phyloP scores from a whole-genome alignment of 1,140 invertebrate genomes.

The Calosoma granatense region DNA sequence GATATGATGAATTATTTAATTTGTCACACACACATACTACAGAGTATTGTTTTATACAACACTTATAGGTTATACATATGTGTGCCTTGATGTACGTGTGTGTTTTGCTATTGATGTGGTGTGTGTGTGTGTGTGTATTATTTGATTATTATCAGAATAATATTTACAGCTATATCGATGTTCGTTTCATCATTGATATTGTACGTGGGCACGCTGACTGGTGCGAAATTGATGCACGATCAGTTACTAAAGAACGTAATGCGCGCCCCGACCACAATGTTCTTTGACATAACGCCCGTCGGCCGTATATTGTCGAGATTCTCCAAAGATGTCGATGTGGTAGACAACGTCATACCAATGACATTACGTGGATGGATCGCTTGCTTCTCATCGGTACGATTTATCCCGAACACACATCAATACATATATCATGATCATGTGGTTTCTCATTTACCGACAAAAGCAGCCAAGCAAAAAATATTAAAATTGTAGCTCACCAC shows the following conservation, averaged over 20 bases:
- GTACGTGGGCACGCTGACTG: conserved; percentile 59
- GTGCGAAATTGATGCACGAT: conserved; percentile 55
- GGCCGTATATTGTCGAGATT: conserved; percentile 80
- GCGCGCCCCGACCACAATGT: conserved; percentile 56
- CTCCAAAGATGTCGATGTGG: conserved; percentile 70
- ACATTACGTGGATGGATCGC: conserved; percentile 57
- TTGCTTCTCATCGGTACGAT: conserved; percentile 60
- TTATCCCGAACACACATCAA: conserved; percentile 12
- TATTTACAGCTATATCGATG: conserved; percentile 52
- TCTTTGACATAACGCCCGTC: conserved; percentile 80
- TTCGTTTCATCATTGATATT: conserved; percentile 55
- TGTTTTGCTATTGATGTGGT: too few relatives aligned
- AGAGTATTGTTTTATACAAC: too few relatives aligned
- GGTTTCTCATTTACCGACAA: too few relatives aligned
- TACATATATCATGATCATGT: not conserved
- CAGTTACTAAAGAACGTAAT: conserved; percentile 58
- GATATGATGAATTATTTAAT: too few relatives aligned
- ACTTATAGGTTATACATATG: too few relatives aligned
- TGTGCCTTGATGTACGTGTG: too few relatives aligned
- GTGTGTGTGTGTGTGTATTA: too few relatives aligned
- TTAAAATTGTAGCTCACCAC: not conserved
- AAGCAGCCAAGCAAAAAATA: not conserved
- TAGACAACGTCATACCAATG: conserved; percentile 65
- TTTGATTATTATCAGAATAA: too few relatives aligned
- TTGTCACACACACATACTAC: too few relatives aligned